phyloP scores from a whole-genome alignment of 1,140 invertebrate species.

The Drosophila suzukii region DNA sequence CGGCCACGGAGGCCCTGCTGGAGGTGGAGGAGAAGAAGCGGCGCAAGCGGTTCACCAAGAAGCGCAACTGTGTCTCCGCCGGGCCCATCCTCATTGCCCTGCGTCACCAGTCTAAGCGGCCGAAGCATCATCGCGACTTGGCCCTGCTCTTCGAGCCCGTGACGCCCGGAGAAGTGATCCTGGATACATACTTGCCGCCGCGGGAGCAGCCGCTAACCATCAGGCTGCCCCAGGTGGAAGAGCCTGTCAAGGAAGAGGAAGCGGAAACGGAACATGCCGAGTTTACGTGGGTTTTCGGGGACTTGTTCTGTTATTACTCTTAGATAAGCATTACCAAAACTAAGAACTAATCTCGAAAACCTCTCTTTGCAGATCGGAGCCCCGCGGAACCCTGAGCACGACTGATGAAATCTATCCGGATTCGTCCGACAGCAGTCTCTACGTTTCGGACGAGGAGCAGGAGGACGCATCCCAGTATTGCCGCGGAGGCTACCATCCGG shows the following conservation, averaged over 20 bases:
- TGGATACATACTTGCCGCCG: constrained; percentile 57
- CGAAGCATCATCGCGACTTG: constrained; percentile 30
- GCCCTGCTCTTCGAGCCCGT: constrained; percentile 57
- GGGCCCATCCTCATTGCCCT: constrained; percentile 75
- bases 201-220: constrained; percentile 63
- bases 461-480: constrained; percentile 97
- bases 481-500: constrained; percentile 98
- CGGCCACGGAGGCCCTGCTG: constrained; percentile 65
- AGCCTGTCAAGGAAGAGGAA: constrained; percentile 26
- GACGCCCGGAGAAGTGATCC: constrained; percentile 44
- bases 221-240: constrained; percentile 26
- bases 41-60: constrained; percentile 78
- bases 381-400: constrained; percentile 76
- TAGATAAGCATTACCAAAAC: no score
- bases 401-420: constrained; percentile 83
- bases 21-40: constrained; percentile 79
- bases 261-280: constrained; percentile 42
- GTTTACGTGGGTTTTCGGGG: constrained; percentile 62
- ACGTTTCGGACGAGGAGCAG: constrained; percentile 93
- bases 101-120: constrained; percentile 57
- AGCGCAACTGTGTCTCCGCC: constrained; percentile 79
- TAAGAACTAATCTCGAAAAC: neutral
- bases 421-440: constrained; percentile 82
- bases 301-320: neutral
- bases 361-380: constrained; percentile 74